A percentile compares a stretch with the other conserved stretches of the same genome.
Evolutionary conservation across 2,888 invertebrate genomes (phyloP).

Genomic region (Mesodorylaimus sp.): DNA sequence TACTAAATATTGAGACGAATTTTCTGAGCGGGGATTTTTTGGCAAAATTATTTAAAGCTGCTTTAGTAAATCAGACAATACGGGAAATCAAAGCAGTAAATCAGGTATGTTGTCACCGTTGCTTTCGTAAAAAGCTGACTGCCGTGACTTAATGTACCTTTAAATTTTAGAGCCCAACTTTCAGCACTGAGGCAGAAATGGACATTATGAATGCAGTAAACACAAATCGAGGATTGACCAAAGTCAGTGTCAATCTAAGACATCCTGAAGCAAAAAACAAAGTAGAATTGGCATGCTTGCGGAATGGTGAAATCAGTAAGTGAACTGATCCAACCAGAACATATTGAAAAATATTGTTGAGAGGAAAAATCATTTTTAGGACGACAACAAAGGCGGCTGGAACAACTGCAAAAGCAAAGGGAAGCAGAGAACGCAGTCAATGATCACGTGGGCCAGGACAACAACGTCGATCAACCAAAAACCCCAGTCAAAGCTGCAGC

Average conservation of each 20-base stretch:
- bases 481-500: too few species aligned
- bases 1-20: conserved; percentile 61
- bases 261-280: conserved; percentile 26
- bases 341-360: background rate
- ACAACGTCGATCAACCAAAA: too few species aligned
- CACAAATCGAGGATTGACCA: conserved; percentile 22
- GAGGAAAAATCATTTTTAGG: background rate
- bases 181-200: conserved; percentile 23
- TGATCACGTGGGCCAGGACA: too few species aligned
- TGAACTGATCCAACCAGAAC: background rate
- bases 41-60: conserved; percentile 61
- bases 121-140: background rate
- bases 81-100: conserved; percentile 92
- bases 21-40: conserved; percentile 73
- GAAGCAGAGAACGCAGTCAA: too few species aligned
- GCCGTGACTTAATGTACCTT: background rate
- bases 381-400: too few species aligned
- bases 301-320: conserved; percentile 27
- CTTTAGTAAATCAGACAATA: conserved; percentile 63
- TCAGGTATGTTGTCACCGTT: conserved; percentile 48
- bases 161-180: conserved; percentile 20
- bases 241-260: conserved; percentile 26
- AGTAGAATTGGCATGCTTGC: conserved; percentile 23
- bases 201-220: conserved; percentile 24
- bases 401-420: too few species aligned